These are phyloP conservation scores for Bergia sp. DNA, from an alignment of 92 coral and sea anemone species.

Conservation along the genomic window DNA sequence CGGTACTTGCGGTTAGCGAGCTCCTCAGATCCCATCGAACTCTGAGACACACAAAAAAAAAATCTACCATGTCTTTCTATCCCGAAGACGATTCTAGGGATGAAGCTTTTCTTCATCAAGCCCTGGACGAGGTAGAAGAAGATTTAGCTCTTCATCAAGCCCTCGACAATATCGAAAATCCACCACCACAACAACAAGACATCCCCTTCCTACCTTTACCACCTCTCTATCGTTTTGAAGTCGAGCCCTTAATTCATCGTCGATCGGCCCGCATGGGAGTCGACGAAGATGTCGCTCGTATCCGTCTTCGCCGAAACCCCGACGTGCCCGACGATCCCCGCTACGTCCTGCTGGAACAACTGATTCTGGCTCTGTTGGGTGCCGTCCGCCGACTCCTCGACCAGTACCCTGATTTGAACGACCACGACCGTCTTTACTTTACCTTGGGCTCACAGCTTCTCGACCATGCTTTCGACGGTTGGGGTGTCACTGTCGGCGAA, in stretches of 20 bases:
- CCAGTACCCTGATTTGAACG: background rate
- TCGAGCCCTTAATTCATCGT: slow-evolving; percentile 2
- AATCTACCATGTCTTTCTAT: slow-evolving; percentile 1
- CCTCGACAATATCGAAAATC: background rate
- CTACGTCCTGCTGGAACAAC: background rate
- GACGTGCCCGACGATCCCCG: background rate
- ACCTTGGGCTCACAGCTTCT: background rate
- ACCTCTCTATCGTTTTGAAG: background rate
- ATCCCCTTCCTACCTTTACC: background rate
- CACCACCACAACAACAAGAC: background rate
- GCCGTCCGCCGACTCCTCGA: background rate
- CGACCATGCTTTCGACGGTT: background rate
- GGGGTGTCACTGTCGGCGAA: background rate
- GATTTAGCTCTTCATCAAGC: slow-evolving; percentile 3
- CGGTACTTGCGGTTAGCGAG: slow-evolving; percentile 2
- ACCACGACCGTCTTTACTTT: slow-evolving; percentile 3
- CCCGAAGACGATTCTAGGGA: background rate
- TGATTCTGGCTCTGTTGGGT: background rate
- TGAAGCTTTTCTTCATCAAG: background rate
- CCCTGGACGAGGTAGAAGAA: background rate
- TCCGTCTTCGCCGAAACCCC: background rate
- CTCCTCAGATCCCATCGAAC: slow-evolving; percentile 8
- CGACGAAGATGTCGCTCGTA: background rate
- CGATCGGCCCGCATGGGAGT: background rate
- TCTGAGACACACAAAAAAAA: no score